Conservation (phyloP, 2,113 vertebrate species). For the Ciconia maguari region DNA sequence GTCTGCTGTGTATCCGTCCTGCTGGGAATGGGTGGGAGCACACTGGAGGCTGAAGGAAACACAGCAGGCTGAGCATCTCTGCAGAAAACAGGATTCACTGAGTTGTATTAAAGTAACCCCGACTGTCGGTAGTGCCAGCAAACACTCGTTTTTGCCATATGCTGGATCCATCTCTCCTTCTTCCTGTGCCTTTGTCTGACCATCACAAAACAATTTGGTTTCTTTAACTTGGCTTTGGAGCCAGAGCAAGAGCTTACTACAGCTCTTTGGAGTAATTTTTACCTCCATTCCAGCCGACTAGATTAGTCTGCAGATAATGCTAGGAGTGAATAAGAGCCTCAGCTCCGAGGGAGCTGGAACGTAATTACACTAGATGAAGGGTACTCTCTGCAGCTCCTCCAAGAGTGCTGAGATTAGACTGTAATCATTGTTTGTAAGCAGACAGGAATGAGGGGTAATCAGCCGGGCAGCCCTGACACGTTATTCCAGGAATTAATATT, state of each 20-base stretch:
- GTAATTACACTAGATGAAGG: conserved; percentile 69
- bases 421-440: conserved; percentile 77
- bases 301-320: conserved; percentile 56
- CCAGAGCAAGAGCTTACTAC: neutral
- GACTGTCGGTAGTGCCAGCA: neutral
- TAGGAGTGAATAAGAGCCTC: conserved; percentile 51
- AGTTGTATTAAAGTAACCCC: neutral
- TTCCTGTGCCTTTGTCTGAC: neutral
- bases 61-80: neutral
- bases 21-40: neutral
- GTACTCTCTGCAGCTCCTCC: conserved; percentile 52
- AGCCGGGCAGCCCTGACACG: conserved; percentile 48
- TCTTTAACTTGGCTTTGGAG: conserved; percentile 17
- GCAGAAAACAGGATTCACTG: neutral
- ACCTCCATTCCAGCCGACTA: conserved; percentile 32
- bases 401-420: conserved; percentile 71
- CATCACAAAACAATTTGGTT: neutral
- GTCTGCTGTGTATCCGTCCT: neutral
- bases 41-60: neutral
- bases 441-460: conserved; percentile 70
- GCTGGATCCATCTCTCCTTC: neutral
- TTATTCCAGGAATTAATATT: conserved; percentile 68
- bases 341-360: conserved; percentile 55
- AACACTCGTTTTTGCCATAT: rapidly evolving
- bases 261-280: conserved; percentile 45